Base-by-base conservation (phyloP, 2,797 vertebrate species). In the Cuniculus paca region DNA sequence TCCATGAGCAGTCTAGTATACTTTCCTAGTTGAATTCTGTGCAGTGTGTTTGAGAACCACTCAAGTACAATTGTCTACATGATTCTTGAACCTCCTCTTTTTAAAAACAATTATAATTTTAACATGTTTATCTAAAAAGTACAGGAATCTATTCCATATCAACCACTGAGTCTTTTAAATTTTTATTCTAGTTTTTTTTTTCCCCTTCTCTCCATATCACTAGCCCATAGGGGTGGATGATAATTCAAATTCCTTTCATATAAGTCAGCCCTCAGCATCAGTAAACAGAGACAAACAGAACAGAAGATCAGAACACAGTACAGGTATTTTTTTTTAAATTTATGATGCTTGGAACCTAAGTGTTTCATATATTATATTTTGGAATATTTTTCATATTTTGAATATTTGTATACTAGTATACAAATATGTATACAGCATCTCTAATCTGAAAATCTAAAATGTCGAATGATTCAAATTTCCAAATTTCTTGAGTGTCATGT, bases 21-120 rank as follows among this genome's bases (percentile, higher is more conserved):
- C 2, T 2, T 75, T 65, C 68, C 88, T 31, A 14, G 2, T 42
- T 58, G 39, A 78, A 90, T 88, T 96, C 22, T 60, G 5, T 60
- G 26, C 36, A 45, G 5, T 92, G 19, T 12, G 3, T 52, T 63
- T 84, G 61, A 95, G 24, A 88, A 58, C 26, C 12, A 90, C 13
- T 70, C 52, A 77, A 88, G 60, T 85, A 20, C 24, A 84, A n/a
- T 7, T 5, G 79, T 11, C 13, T 52, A 88, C n/a, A 28, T 60
- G 39, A 85, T 36, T 90, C 58, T 50, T 58, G n/a, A 85, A 94
- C 78, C 6, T 5, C 16, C 14, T 68, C 8, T 84, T 86, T 52
- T 93, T n/a, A 68, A 85, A 90, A 39, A 61, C 22, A 95, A 16
- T 5, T 61, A 12, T 68, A 81, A 85, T 78, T 92, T 90, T 72